Evolutionary conservation across 1,140 invertebrate species (phyloP).

Genomic region (Samia ricini): DNA sequence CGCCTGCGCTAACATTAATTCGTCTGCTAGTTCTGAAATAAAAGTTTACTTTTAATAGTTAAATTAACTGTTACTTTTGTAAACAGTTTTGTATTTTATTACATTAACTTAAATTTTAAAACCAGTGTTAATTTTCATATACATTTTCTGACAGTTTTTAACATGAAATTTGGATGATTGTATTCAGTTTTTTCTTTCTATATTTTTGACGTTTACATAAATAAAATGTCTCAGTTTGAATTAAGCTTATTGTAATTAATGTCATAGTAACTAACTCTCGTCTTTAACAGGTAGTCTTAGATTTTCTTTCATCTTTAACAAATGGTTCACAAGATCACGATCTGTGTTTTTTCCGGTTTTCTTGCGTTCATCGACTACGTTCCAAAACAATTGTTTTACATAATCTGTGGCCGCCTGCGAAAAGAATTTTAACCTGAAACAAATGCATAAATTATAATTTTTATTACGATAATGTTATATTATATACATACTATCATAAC

Average conservation of each 20-base stretch:
- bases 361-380: slow-evolving; percentile 72
- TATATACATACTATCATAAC: too few relatives aligned
- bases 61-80: too few relatives aligned
- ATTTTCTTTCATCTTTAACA: slow-evolving; percentile 78
- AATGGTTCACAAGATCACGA: slow-evolving; percentile 78
- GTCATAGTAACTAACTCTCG: slow-evolving; percentile 7
- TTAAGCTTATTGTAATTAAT: background rate
- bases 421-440: slow-evolving; percentile 71
- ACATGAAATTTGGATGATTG: too few relatives aligned
- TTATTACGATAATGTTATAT: too few relatives aligned
- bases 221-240: too few relatives aligned
- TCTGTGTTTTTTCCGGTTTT: slow-evolving; percentile 52
- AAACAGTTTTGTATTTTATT: too few relatives aligned
- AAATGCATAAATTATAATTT: slow-evolving; percentile 3
- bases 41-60: too few relatives aligned
- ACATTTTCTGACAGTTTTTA: too few relatives aligned
- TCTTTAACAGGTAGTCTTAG: slow-evolving; percentile 66
- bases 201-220: too few relatives aligned
- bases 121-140: too few relatives aligned
- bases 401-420: slow-evolving; percentile 71
- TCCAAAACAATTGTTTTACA: slow-evolving; percentile 75
- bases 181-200: too few relatives aligned
- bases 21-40: slow-evolving; percentile 73
- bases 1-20: slow-evolving; percentile 82
- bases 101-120: too few relatives aligned